These are phyloP conservation scores for Sparus aurata DNA, from an alignment of 2,797 vertebrate genomes.

Conservation along the genomic window DNA sequence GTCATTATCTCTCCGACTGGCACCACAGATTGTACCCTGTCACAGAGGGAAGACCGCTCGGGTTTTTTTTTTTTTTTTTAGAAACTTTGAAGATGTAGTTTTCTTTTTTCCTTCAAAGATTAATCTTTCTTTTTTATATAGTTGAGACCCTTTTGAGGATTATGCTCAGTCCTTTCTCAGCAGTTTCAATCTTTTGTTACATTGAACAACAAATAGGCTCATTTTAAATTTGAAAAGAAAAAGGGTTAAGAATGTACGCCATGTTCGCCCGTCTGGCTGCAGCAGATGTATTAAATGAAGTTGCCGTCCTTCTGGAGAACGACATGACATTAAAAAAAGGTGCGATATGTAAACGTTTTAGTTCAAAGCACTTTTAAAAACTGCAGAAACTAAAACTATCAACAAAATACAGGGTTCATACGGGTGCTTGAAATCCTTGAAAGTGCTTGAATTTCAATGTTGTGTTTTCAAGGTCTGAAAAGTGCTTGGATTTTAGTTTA, in stretches of 20 bases:
- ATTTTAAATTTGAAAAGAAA: neutral
- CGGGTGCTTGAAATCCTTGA: too few relatives aligned
- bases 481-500: too few relatives aligned
- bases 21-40: slow-evolving; percentile 18
- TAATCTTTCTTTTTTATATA: slow-evolving; percentile 14
- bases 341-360: too few relatives aligned
- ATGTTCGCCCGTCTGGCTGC: neutral
- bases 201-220: neutral
- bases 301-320: neutral
- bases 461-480: too few relatives aligned
- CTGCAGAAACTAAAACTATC: too few relatives aligned
- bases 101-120: slow-evolving; percentile 38
- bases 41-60: slow-evolving; percentile 28
- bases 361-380: too few relatives aligned
- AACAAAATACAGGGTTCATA: too few relatives aligned
- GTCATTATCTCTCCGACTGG: slow-evolving; percentile 30
- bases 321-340: neutral
- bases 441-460: too few relatives aligned
- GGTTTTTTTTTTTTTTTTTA: slow-evolving; percentile 14
- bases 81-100: slow-evolving; percentile 33
- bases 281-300: neutral
- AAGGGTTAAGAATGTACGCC: too few relatives aligned
- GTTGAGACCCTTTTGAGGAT: neutral
- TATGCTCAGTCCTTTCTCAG: neutral
- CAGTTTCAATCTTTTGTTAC: slow-evolving; percentile 19